A percentile compares a stretch with the other conserved stretches of the same genome.
These are phyloP conservation scores for Cyclophora albipunctata DNA, from an alignment of 2,888 invertebrate genomes.

Conservation along the genomic window DNA sequence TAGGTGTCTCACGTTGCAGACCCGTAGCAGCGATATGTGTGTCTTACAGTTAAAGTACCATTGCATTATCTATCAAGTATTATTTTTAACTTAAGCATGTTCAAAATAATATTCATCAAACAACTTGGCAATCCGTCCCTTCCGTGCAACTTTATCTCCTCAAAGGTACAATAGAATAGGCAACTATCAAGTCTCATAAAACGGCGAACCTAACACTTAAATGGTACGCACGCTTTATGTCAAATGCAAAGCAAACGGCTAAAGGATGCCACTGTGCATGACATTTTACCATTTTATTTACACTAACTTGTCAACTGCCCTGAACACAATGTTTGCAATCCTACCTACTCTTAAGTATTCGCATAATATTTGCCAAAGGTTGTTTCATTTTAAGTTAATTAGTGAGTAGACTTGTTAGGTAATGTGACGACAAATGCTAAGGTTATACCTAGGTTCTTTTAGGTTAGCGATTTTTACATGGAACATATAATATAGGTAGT, in stretches of 20 bases:
- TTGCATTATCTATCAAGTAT: no score
- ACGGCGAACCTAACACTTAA: slow-evolving; percentile 41
- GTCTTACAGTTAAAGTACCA: no score
- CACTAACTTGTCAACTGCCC: slow-evolving; percentile 23
- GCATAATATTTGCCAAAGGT: slow-evolving; percentile 5
- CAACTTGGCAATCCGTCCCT: slow-evolving; percentile 29
- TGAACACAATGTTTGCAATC: slow-evolving; percentile 18
- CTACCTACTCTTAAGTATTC: slow-evolving; percentile 10
- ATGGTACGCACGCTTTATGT: slow-evolving; percentile 51
- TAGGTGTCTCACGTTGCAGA: no score
- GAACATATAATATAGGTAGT: no score
- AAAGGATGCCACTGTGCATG: slow-evolving; percentile 31
- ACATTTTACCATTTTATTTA: slow-evolving; percentile 39
- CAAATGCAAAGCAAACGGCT: slow-evolving; percentile 42
- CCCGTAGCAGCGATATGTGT: no score
- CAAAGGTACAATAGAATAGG: slow-evolving; percentile 48
- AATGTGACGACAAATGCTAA: no score
- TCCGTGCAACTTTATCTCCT: slow-evolving; percentile 42
- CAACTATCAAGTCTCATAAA: slow-evolving; percentile 54
- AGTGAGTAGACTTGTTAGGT: no score
- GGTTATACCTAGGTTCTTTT: no score
- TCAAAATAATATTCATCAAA: no score
- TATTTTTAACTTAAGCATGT: no score
- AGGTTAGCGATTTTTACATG: no score
- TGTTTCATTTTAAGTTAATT: neutral